Evolutionary conservation across 2,888 invertebrate species (phyloP), one percentile per base, ranked within the genome.

Genomic region (Pollenia griseotomentosa): DNA sequence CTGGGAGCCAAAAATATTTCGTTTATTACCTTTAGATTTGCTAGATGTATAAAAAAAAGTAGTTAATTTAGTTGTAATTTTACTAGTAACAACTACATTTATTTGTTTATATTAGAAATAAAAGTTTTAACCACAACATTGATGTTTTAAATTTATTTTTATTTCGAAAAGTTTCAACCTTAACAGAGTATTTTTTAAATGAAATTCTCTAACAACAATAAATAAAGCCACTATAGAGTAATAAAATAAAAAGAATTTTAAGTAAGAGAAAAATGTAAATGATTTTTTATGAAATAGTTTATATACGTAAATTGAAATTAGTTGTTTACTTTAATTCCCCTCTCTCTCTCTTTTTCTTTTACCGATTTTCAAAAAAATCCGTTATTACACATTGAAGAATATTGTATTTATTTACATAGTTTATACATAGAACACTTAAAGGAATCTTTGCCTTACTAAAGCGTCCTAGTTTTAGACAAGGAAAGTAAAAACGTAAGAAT

Each of bases 111-210:
- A 63, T 55, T 82, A 23, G 57, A 40, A 48, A 33, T 53, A 12
- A n/a, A 83, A 83, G 14, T 51, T 70, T 83, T 55, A 23, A 55
- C 12, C 57, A 16, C 42, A 55, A 70, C 44, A 70, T 53, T 80
- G 71, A 55, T 55, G 71, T 71, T 55, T 65, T 71, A 63, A 63
- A 80, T 80, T 80, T 77, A 55, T 77, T 44, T 61, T 75, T 48
- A 78, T 78, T 80, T 55, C 53, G 46, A 65, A 80, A 80, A 79
- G 61, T 79, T 79, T 63, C 33, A 14, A 7, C 42, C n/a, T 40
- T 14, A n/a, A 8, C 40, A 40, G 11, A 7, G 61, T 61, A 51
- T 6, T 40, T 68, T 63, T 66, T 68, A 53, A 68, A 68, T 40
- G 9, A 68, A 51, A 68, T 68, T 59, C 19, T 40, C 9, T 23